Evolutionary conservation across 2,797 vertebrate genomes (phyloP).

Genomic region (Synaphobranchus kaupii): DNA sequence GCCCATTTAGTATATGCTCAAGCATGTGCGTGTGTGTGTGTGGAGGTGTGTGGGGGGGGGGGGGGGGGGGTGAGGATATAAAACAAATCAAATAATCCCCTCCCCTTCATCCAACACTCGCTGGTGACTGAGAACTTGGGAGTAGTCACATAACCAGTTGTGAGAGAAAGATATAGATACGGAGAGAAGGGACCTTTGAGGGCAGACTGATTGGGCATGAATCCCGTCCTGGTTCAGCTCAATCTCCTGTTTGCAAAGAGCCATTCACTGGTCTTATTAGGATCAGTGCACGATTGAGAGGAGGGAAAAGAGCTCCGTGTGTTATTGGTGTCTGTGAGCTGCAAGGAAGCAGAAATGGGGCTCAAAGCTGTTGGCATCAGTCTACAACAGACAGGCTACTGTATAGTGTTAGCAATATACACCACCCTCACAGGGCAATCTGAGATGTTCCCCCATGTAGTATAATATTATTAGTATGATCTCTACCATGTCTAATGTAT

Average conservation of each 20-base stretch:
- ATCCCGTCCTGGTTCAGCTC: slow-evolving; percentile 54
- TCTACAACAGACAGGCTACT: not conserved
- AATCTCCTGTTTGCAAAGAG: slow-evolving; percentile 63
- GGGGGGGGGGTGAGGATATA: not conserved
- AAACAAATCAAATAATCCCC: not conserved
- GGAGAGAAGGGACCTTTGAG: slow-evolving; percentile 19
- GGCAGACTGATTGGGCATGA: slow-evolving; percentile 42
- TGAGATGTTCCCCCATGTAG: not conserved
- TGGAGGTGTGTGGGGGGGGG: too few species aligned
- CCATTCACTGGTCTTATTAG: slow-evolving; percentile 74
- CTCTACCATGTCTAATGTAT: too few species aligned
- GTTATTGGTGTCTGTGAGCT: slow-evolving; percentile 62
- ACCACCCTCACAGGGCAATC: not conserved
- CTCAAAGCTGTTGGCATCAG: slow-evolving; percentile 20
- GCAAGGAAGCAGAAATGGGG: slow-evolving; percentile 54
- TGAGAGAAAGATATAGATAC: not conserved
- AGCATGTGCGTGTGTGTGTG: not conserved
- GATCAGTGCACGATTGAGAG: slow-evolving; percentile 62
- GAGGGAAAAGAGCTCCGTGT: slow-evolving; percentile 58
- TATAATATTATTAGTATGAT: too few species aligned
- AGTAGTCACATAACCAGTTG: not conserved
- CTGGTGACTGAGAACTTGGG: not conserved
- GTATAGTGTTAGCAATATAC: not conserved
- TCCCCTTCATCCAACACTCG: not conserved
- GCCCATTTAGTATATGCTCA: not conserved